Evolutionary conservation across 2,888 invertebrate genomes (phyloP), one percentile per base, ranked within the genome.

Genomic region (Halictus ligatus): DNA sequence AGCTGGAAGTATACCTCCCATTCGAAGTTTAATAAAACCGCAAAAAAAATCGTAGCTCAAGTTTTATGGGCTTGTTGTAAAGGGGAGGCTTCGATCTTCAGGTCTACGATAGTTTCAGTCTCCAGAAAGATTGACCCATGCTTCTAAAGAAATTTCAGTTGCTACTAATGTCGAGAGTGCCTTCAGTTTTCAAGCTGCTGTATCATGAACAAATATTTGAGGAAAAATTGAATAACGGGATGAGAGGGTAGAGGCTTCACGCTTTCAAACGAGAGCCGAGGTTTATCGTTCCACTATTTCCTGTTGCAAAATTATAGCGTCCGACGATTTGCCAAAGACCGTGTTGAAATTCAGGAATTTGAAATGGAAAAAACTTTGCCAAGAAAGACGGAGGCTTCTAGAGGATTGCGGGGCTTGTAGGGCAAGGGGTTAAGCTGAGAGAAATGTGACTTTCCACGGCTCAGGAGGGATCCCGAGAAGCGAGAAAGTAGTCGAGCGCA

Each of bases 131-230:
- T n/a, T 3, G 21, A 10, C 54, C 10, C 0, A n/a, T 1, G n/a
- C 4, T n/a, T 54, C 21, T n/a, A n/a, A 3, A 10, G n/a, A 54
- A 54, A 21, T 21, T 54, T 21, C 50, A 54, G 21, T 54, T 8
- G 21, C 0, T 21, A 21, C 8, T 0, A 54, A 54, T 21, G 50
- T 21, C 2, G 50, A 2, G 21, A 2, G 8, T 54, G 54, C 21
- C 54, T 21, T 54, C 54, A 1, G 10, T 21, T 54, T 10, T 3
- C 54, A 54, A 8, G 8, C 54, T 18, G 21, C 54, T 54, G 21
- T 3, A 3, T n/a, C 10, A 0, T 10, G 21, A 0, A n/a, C 21
- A 54, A n/a, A 1, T n/a, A 10, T 2, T 54, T 54, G 0, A 54
- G 21, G 3, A 21, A 3, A 54, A n/a, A n/a, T 2, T 10, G 21